phyloP scores from a whole-genome alignment of 2,113 vertebrate genomes.

The Lichenostomus cassidix region DNA sequence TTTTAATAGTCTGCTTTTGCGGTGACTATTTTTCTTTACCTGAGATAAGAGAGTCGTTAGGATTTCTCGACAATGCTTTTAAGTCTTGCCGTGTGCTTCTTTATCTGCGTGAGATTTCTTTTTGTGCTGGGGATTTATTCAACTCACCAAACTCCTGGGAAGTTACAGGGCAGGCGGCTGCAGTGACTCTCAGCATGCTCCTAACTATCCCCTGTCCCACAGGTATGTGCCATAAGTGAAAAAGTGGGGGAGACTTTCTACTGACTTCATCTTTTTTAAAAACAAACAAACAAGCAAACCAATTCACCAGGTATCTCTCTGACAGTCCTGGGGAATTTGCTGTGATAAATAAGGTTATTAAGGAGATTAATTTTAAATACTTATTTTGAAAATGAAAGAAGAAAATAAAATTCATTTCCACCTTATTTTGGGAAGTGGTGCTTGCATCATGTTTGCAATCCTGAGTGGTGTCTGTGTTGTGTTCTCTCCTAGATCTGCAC shows the following conservation, averaged over 20 bases:
- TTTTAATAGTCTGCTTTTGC: neutral
- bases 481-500: neutral
- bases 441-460: neutral
- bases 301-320: neutral
- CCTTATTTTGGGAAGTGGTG: neutral
- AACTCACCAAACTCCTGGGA: neutral
- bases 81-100: neutral
- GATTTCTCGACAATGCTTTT: neutral
- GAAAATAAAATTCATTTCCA: neutral
- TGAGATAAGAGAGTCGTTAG: neutral
- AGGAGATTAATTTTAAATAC: neutral
- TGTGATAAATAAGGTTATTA: neutral
- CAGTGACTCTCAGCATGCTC: neutral
- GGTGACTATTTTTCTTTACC: neutral
- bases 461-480: neutral
- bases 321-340: neutral
- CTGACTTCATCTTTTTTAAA: neutral
- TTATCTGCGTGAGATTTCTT: neutral
- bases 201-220: neutral
- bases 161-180: neutral
- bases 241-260: neutral
- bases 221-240: neutral
- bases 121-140: conserved; percentile 2
- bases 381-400: neutral
- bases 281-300: neutral